Base-by-base conservation (phyloP, 2,113 vertebrate genomes). In the Diglossa brunneiventris region DNA sequence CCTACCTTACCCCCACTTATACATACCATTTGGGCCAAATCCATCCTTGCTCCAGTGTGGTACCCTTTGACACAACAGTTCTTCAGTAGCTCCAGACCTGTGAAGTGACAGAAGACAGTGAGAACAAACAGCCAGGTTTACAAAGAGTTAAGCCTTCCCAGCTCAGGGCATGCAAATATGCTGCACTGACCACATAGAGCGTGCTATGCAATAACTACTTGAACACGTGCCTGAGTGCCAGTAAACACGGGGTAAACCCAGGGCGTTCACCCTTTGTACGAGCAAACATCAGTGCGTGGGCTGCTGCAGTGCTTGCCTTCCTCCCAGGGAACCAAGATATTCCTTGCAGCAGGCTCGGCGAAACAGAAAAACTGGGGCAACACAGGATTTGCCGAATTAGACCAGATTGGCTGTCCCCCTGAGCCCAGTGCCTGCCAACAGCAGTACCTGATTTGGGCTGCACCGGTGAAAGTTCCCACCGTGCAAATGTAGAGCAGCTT, bases 61-160 rank as follows among this genome's bases (percentile, higher is more conserved):
- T 97, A 98, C 16, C 98, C 98, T 95, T 98, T 97, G 85, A 97
- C 91, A 94, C 98, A 98, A 97, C 98, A 97, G 41, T 83, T 98
- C 95, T 97, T 98, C 87, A 98, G 97, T 15, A 98, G 93, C 62
- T 98, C 98, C 78, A 98, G 95, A 79, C 98, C 98, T 98, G 67
- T 26, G 31, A 91, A 89, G 55, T 19, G 24, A 79, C 49, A 75
- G 50, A 87, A 95, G 63, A 89, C 70, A 56, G 47, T 4, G 2
- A 92, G n/a, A 80, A 69, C 1, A 0, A 95, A 56, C 0, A 2
- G 79, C 18, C 11, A 46, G 14, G 73, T 56, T 55, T 72, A 41
- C 44, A 59, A 20, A 80, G 76, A 94, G 89, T 83, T 74, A 53
- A 93, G 11, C 31, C 15, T 42, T 73, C 58, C 47, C 44, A 88